These are phyloP conservation scores for Fulmarus glacialis DNA, from an alignment of 2,113 vertebrate genomes.

Conservation along the genomic window DNA sequence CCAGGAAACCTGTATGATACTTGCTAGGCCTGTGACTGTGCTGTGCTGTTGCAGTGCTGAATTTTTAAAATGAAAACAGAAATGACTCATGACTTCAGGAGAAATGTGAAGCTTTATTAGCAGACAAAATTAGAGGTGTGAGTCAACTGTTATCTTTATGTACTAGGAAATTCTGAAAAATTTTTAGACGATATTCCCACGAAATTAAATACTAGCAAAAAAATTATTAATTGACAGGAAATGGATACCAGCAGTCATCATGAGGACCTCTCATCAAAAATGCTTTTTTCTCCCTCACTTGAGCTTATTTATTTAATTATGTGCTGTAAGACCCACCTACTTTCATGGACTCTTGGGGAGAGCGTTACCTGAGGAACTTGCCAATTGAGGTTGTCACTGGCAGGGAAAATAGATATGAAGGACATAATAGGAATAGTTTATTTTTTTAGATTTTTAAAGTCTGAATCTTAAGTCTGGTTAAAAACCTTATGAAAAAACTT, in stretches of 20 bases:
- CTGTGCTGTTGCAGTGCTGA: not conserved
- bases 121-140: not conserved
- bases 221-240: not conserved
- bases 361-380: not conserved
- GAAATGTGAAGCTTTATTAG: not conserved
- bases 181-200: not conserved
- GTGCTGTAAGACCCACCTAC: not conserved
- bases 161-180: not conserved
- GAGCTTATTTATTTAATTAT: not conserved
- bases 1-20: not conserved
- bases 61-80: not conserved
- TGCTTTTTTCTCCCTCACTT: not conserved
- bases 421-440: not conserved
- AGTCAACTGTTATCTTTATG: not conserved
- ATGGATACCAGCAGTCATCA: not conserved
- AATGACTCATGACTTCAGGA: not conserved
- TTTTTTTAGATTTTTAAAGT: not conserved
- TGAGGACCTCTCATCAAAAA: not conserved
- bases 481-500: not conserved
- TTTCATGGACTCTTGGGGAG: not conserved
- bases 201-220: not conserved
- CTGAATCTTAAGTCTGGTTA: not conserved
- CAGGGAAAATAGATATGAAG: not conserved
- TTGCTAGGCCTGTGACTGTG: not conserved
- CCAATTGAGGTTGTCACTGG: not conserved